These are phyloP conservation scores for Tragelaphus scriptus DNA, from an alignment of 2,113 vertebrate genomes.

Conservation along the genomic window DNA sequence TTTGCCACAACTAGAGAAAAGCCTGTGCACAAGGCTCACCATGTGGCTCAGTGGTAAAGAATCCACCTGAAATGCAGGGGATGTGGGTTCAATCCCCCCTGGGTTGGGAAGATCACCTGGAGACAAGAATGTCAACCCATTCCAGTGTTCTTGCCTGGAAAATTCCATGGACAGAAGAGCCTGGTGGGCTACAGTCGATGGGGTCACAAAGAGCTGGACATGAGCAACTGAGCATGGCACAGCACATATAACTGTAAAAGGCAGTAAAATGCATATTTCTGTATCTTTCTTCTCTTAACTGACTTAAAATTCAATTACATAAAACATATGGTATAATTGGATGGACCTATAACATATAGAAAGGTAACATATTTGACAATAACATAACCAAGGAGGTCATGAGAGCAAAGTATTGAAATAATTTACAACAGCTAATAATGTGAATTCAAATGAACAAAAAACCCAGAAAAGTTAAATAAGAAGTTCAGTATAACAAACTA, in stretches of 20 bases:
- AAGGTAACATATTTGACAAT: background rate
- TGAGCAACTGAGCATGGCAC: background rate
- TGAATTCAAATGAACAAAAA: background rate
- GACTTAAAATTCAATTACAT: background rate
- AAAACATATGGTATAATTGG: background rate
- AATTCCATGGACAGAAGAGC: background rate
- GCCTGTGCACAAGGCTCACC: background rate
- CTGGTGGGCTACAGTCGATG: background rate
- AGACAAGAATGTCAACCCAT: background rate
- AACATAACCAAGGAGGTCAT: background rate
- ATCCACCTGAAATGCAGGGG: background rate
- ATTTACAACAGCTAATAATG: background rate
- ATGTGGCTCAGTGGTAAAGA: background rate
- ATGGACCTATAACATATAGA: background rate
- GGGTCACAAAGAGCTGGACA: background rate
- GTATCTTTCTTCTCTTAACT: background rate
- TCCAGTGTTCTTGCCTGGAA: background rate
- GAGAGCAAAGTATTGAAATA: background rate
- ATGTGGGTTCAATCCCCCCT: background rate
- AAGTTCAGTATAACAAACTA: background rate
- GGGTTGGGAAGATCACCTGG: background rate
- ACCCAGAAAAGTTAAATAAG: background rate
- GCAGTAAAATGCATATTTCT: background rate
- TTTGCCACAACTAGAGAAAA: background rate
- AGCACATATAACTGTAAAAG: background rate